These are phyloP conservation scores for Catocala fraxini DNA, from an alignment of 2,888 invertebrate species.

Conservation along the genomic window DNA sequence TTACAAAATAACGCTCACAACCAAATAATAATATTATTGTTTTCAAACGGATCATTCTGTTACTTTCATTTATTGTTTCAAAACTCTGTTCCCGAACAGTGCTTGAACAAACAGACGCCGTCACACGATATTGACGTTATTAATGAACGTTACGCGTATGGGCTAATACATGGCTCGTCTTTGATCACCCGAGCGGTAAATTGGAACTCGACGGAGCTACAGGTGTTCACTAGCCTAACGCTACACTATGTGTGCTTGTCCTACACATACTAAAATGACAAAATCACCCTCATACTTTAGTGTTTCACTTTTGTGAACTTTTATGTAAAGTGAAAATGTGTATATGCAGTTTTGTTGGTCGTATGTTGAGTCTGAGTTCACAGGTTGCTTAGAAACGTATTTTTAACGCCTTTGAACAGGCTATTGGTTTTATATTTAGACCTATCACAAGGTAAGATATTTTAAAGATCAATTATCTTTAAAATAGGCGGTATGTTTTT, in stretches of 20 bases:
- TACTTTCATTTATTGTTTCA: not conserved
- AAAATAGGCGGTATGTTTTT: too few relatives aligned
- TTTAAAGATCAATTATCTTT: too few relatives aligned
- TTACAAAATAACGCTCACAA: not conserved
- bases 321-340: not conserved
- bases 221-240: slow-evolving; percentile 67
- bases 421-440: too few relatives aligned
- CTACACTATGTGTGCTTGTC: slow-evolving; percentile 56
- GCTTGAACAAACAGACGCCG: slow-evolving; percentile 15
- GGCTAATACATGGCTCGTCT: slow-evolving; percentile 55
- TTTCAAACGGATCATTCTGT: not conserved
- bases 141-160: slow-evolving; percentile 42
- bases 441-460: too few relatives aligned
- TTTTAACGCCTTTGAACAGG: too few relatives aligned
- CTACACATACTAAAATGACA: slow-evolving; percentile 36
- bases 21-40: not conserved
- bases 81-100: slow-evolving; percentile 9
- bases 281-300: slow-evolving; percentile 28
- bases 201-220: slow-evolving; percentile 69
- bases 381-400: too few relatives aligned
- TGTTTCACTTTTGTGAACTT: slow-evolving; percentile 8
- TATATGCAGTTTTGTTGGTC: too few relatives aligned
- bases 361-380: too few relatives aligned
- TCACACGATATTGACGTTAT: slow-evolving; percentile 30
- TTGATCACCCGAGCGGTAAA: slow-evolving; percentile 81